These are phyloP conservation scores for Ormyrus thymus DNA, from an alignment of 2,888 invertebrate genomes.

Conservation along the genomic window DNA sequence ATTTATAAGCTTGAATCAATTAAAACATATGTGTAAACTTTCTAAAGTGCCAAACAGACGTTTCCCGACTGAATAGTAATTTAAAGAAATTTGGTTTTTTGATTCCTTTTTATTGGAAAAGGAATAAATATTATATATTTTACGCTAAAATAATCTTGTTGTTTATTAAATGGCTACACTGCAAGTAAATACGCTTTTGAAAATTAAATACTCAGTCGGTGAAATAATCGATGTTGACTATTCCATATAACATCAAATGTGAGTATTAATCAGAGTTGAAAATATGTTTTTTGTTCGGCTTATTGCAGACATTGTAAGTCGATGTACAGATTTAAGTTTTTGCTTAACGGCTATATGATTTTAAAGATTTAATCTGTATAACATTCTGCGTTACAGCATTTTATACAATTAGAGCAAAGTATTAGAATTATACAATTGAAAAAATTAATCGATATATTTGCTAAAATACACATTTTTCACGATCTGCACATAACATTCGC, in stretches of 20 bases:
- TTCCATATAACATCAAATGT: neutral
- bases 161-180: neutral
- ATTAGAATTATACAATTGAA: constrained; percentile 21
- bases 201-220: constrained; percentile 18
- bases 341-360: constrained; percentile 34
- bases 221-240: constrained; percentile 17
- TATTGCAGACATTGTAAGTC: neutral
- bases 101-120: neutral
- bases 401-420: constrained; percentile 35
- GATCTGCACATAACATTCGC: constrained; percentile 17
- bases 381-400: constrained; percentile 5
- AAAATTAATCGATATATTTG: constrained; percentile 7
- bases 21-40: neutral
- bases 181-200: neutral
- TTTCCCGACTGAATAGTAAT: constrained; percentile 17
- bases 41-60: constrained; percentile 5
- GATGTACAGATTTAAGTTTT: neutral
- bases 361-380: constrained; percentile 25
- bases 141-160: constrained; percentile 3
- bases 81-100: neutral
- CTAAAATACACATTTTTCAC: constrained; percentile 7
- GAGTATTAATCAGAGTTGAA: constrained; percentile 8
- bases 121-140: neutral
- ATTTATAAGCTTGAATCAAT: no score
- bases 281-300: constrained; percentile 4